Percentiles rank a stretch among this genome's conserved stretches.
Conservation (phyloP, 2,797 vertebrate genomes). For the Phrynocephalus forsythii region DNA sequence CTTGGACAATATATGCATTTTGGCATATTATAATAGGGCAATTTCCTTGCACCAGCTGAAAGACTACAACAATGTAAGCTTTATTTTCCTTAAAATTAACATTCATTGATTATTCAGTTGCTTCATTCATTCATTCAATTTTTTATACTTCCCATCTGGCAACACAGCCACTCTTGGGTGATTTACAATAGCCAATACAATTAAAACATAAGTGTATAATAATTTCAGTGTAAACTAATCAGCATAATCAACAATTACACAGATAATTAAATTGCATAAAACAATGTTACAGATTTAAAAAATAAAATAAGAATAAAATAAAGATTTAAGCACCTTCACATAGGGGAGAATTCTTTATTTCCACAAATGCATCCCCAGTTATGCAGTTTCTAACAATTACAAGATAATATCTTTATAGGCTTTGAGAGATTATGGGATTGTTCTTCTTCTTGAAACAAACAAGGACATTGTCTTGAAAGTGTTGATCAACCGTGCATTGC, state of each 20-base stretch:
- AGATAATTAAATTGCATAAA: no score
- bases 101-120: neutral
- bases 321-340: neutral
- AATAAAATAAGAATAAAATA: neutral
- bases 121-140: neutral
- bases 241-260: no score
- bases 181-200: no score
- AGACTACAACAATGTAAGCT: conserved; percentile 75
- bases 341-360: neutral
- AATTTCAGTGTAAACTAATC: no score
- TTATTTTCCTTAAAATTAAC: conserved; percentile 26
- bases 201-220: no score
- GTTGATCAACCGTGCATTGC: conserved; percentile 79
- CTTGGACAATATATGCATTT: conserved; percentile 70
- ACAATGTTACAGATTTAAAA: no score
- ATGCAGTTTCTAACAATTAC: neutral
- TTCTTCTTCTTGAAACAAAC: conserved; percentile 76
- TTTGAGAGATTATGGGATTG: conserved; percentile 80
- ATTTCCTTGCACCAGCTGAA: conserved; percentile 78
- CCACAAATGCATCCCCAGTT: neutral
- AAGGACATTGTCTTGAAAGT: conserved; percentile 75
- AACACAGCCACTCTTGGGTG: no score
- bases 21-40: conserved; percentile 83
- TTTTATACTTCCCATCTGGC: no score
- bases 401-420: conserved; percentile 70